Evolutionary conservation across 1,140 invertebrate genomes (phyloP).

Genomic region (Zeugodacus cucurbitae): DNA sequence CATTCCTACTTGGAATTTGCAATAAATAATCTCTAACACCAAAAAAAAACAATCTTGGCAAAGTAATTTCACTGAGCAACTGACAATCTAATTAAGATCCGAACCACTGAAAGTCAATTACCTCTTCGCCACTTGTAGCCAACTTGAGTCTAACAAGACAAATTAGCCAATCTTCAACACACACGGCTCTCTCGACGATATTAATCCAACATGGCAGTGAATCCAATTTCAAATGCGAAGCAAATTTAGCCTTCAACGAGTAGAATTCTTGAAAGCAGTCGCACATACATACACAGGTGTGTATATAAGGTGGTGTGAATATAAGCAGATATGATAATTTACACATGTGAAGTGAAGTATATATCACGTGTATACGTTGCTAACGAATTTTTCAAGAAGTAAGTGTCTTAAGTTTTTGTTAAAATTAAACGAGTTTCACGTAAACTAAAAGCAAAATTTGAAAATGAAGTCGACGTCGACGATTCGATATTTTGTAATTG

Average conservation of each 20-base stretch:
- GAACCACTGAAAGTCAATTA: background rate
- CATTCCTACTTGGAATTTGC: too few relatives aligned
- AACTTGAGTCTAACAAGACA: background rate
- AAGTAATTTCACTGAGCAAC: background rate
- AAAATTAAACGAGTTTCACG: too few relatives aligned
- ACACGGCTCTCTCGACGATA: background rate
- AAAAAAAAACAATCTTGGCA: background rate
- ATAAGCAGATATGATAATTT: too few relatives aligned
- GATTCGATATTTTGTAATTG: too few relatives aligned
- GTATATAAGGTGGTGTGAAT: too few relatives aligned
- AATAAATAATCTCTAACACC: too few relatives aligned
- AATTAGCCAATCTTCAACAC: background rate
- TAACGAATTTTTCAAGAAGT: too few relatives aligned
- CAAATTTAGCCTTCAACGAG: background rate
- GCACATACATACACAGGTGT: background rate
- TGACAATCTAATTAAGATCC: conserved; percentile 9
- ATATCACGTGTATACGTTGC: too few relatives aligned
- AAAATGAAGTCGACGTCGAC: too few relatives aligned
- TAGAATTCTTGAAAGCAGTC: background rate
- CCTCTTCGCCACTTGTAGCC: conserved; percentile 2
- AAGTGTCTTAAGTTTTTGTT: too few relatives aligned
- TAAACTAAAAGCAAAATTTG: too few relatives aligned
- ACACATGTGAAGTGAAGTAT: too few relatives aligned
- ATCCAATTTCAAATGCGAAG: background rate
- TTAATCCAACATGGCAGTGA: background rate